Evolutionary conservation across 2,888 invertebrate genomes (phyloP), one percentile per base, ranked within the genome.

Genomic region (Morpho deidamia): DNA sequence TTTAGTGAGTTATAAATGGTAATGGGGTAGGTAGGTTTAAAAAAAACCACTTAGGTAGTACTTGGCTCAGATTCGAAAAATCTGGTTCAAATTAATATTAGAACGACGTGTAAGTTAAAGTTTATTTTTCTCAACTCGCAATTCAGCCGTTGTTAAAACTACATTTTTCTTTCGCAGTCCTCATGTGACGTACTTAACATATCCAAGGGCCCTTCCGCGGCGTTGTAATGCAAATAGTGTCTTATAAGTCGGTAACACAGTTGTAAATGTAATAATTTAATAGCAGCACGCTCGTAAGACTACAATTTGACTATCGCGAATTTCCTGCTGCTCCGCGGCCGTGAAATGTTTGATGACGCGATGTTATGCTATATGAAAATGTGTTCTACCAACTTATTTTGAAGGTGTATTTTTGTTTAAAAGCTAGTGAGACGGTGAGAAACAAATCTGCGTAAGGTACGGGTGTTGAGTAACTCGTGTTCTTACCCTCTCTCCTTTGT

Each of bases 251-350:
- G 66, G 84, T 70, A 81, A 81, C 81, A 89, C 79, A 88, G 89
- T 83, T 81, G 81, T 72, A 72, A 87, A 81, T 85, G 81, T 83
- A 78, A 84, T 87, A 86, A 89, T 83, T 83, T 83, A 78, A 83
- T 78, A 72, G 75, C 74, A 81, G 78, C 81, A 78, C 79, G 78
- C 86, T 76, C 81, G 85, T 86, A 87, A 87, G 87, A 86, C 87
- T 88, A 87, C 87, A 88, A 89, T 88, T 88, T 88, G 89, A 89
- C 89, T 89, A 89, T 88, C 88, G 87, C 81, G 86, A 86, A 89
- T 87, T 88, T 87, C 85, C 84, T 81, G 81, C 80, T 75, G 76
- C 66, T 65, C 66, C 74, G 64, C 70, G 74, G 74, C 66, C 75
- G 63, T 68, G 68, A 78, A 86, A 84, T 64, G 84, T 78, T 74